phyloP scores from a whole-genome alignment of 2,797 vertebrate genomes.

The Leptoclinus maculatus region DNA sequence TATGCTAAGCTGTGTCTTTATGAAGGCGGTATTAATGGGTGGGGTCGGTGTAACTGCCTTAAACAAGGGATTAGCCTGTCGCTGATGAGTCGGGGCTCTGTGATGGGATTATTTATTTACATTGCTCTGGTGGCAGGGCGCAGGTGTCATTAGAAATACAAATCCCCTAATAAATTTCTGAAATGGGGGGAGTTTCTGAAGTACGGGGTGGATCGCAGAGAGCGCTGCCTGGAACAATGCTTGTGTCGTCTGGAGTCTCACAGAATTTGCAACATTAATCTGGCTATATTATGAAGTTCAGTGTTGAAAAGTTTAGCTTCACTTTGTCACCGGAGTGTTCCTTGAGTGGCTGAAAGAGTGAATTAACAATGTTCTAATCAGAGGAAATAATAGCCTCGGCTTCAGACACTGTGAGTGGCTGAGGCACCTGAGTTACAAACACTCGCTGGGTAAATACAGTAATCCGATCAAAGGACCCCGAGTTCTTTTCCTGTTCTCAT shows the following conservation, averaged over 20 bases:
- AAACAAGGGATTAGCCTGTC: constrained; percentile 88
- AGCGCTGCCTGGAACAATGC: constrained; percentile 79
- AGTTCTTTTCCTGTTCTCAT: constrained; percentile 64
- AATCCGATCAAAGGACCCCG: constrained; percentile 75
- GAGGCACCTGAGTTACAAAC: constrained; percentile 73
- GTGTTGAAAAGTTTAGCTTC: constrained; percentile 73
- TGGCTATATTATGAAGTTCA: constrained; percentile 63
- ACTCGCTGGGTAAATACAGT: constrained; percentile 70
- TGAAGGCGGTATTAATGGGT: constrained; percentile 85
- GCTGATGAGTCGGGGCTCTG: constrained; percentile 83
- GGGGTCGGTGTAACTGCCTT: constrained; percentile 88
- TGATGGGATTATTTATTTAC: constrained; percentile 91
- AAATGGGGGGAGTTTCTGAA: constrained; percentile 68
- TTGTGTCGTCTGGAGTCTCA: constrained; percentile 70
- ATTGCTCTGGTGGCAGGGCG: constrained; percentile 82
- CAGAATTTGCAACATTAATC: constrained; percentile 79
- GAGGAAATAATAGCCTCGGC: constrained; percentile 64
- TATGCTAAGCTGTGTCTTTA: constrained; percentile 87
- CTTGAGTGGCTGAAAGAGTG: constrained; percentile 55
- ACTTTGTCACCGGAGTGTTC: constrained; percentile 64
- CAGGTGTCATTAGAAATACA: constrained; percentile 89
- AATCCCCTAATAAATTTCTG: constrained; percentile 88
- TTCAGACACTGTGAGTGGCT: constrained; percentile 44
- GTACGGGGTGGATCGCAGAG: constrained; percentile 51
- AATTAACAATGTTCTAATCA: constrained; percentile 72